These are phyloP conservation scores for Polymixis lichenea DNA, from an alignment of 2,888 invertebrate genomes.

Conservation along the genomic window DNA sequence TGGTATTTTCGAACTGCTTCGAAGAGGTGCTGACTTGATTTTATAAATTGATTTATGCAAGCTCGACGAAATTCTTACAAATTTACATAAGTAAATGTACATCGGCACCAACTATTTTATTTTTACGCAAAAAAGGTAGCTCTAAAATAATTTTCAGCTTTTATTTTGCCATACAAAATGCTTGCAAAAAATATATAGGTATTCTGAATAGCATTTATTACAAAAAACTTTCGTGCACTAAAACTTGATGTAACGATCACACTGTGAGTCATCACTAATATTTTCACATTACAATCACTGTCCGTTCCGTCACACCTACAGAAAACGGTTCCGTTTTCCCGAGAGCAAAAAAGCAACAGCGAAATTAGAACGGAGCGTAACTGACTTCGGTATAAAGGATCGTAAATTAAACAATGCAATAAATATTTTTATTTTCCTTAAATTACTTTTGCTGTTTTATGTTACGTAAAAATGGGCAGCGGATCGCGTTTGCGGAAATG, in stretches of 20 bases:
- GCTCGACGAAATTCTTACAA: background rate
- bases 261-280: constrained; percentile 6
- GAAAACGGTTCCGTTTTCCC: constrained; percentile 32
- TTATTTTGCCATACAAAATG: constrained; percentile 16
- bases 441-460: constrained; percentile 58
- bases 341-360: constrained; percentile 48
- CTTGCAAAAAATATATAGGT: constrained; percentile 8
- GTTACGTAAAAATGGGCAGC: constrained; percentile 48
- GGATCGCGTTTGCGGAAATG: constrained; percentile 37
- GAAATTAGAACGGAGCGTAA: constrained; percentile 64
- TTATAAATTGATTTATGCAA: constrained; percentile 10
- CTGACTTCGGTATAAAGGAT: constrained; percentile 64
- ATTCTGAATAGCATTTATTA: background rate
- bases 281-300: constrained; percentile 26
- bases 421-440: constrained; percentile 72
- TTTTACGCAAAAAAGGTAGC: constrained; percentile 8
- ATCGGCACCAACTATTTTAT: constrained; percentile 16
- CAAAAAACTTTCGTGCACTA: background rate
- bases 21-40: background rate
- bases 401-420: constrained; percentile 73
- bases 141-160: background rate
- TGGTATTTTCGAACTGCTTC: background rate
- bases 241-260: constrained; percentile 9
- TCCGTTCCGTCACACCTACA: background rate
- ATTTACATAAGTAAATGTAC: background rate